Base-by-base conservation (phyloP, 2,113 vertebrate genomes). In the Erythrocercus mccallii region DNA sequence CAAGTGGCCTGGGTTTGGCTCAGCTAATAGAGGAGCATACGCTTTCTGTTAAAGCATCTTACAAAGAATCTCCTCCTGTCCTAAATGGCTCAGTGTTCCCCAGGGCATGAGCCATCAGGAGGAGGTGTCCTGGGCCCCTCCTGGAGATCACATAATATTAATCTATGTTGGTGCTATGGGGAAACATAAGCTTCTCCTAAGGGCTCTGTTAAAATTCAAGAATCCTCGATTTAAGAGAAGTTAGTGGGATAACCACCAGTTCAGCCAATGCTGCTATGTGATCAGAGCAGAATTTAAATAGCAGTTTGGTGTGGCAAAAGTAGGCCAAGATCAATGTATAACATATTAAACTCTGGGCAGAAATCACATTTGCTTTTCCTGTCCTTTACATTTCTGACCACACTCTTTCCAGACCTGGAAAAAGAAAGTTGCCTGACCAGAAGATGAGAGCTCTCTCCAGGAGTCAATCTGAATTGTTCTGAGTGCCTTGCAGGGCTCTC, bases 261-360 rank as follows among this genome's bases (percentile, higher is more conserved):
- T 78, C 45, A 81, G 33, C 8, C 25, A 33, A 6, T 57, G 53
- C 23, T 81, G 25, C 28, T 69, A 35, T 0, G 0, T 35, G 62
- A 81, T 40, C 20, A 56, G 71, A 74, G 27, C 3, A 48, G 51
- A 73, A 89, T 65, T 92, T 72, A 66, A 86, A 48, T 18, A 79
- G 35, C 47, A 71, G 64, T 48, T 57, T 15, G 4, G 21, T 21
- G 11, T 44, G n/a, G 38, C 23, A 81, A 56, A 81, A 35, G 8
- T 40, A 65, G 53, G 13, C 37, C 42, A 86, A 58, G 25, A 44
- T 66, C 51, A 33, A 4, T 38, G 20, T 23, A 48, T 2, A 2
- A 35, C 33, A 12, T 80, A 42, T 38, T 79, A 47, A 80, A 61
- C 47, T 44, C 30, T 15, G 16, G 24, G 21, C 50, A 82, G 54